Percentiles rank a stretch among this genome's conserved stretches.
Conservation (phyloP, 2,797 vertebrate genomes). For the Cossypha niveicapilla region DNA sequence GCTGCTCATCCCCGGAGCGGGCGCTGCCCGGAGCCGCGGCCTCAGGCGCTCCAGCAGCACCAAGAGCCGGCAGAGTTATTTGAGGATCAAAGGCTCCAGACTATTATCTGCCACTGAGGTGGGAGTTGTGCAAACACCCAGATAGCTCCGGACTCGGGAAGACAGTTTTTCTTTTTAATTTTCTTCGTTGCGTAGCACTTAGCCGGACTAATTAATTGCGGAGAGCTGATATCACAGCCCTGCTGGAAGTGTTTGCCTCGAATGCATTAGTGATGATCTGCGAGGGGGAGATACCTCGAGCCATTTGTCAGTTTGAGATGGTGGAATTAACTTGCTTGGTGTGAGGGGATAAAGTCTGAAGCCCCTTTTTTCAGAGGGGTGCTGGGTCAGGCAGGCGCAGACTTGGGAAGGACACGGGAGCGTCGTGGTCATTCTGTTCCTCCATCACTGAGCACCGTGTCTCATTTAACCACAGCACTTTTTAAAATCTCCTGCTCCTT, state of each 20-base stretch:
- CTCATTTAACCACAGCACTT: background rate
- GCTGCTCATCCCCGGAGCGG: background rate
- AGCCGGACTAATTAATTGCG: slow-evolving; percentile 26
- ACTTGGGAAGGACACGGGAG: background rate
- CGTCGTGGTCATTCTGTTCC: accelerated
- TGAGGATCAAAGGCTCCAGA: slow-evolving; percentile 32
- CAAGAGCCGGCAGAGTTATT: background rate
- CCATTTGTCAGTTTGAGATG: background rate
- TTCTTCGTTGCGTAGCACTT: background rate
- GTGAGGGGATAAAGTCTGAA: background rate
- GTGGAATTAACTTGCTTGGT: background rate
- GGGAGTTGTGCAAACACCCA: slow-evolving; percentile 22
- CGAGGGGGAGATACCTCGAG: background rate
- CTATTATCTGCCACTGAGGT: slow-evolving; percentile 7
- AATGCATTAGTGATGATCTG: background rate
- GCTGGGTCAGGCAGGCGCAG: background rate
- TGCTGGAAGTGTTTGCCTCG: background rate
- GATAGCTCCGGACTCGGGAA: background rate
- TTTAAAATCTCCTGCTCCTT: background rate
- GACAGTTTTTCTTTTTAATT: slow-evolving; percentile 41
- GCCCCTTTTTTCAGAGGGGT: background rate
- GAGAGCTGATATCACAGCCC: background rate
- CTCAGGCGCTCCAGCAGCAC: background rate
- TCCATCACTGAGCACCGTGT: accelerated
- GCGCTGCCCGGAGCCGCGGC: background rate